phyloP scores from a whole-genome alignment of 2,113 vertebrate species.

The Salvelinus sp. region DNA sequence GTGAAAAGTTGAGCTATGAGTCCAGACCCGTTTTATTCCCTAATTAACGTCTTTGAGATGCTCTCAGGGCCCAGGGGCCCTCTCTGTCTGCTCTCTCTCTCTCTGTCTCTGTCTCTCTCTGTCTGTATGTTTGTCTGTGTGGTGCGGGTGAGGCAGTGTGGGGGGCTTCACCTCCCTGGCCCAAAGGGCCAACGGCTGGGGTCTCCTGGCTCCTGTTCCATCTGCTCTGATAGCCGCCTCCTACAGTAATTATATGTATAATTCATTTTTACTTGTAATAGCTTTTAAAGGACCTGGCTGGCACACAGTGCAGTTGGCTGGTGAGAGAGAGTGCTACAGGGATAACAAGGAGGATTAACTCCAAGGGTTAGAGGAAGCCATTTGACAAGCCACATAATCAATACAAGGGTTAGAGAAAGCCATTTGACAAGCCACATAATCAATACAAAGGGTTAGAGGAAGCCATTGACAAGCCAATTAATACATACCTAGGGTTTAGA shows the following conservation, averaged over 20 bases:
- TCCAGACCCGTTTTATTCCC: conserved; percentile 42
- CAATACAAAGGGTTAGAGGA: no score
- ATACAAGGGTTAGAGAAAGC: no score
- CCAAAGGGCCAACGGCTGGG: conserved; percentile 25
- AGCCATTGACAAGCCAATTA: no score
- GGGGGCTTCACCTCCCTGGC: conserved; percentile 14
- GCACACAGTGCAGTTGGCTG: conserved; percentile 9
- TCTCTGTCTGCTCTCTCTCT: neutral
- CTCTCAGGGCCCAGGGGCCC: conserved; percentile 5
- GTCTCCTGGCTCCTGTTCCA: conserved; percentile 57
- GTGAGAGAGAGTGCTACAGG: neutral
- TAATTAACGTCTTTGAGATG: conserved; percentile 45
- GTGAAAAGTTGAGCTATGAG: conserved; percentile 26
- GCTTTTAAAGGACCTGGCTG: conserved; percentile 21
- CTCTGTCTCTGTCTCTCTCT: neutral
- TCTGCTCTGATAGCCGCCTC: conserved; percentile 48
- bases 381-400: no score
- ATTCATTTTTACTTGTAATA: conserved; percentile 54
- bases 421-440: no score
- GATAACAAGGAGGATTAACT: neutral
- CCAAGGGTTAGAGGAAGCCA: neutral
- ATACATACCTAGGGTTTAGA: no score
- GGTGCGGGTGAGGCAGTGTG: neutral
- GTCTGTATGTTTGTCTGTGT: neutral
- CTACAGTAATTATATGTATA: conserved; percentile 63